These are phyloP conservation scores for Geopemphigus sp. DNA, from an alignment of 1,140 invertebrate genomes.

Conservation along the genomic window DNA sequence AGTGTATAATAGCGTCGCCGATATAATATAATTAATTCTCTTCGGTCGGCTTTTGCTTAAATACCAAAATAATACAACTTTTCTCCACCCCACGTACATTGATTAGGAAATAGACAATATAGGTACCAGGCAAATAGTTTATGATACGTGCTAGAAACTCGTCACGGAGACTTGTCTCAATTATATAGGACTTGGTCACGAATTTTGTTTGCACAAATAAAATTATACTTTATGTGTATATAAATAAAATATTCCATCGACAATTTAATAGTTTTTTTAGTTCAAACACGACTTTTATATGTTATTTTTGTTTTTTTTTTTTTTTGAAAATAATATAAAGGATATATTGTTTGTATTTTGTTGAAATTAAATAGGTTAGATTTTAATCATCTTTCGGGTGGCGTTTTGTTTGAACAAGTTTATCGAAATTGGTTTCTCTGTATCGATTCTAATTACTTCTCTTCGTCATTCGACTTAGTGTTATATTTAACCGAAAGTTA, in stretches of 20 bases:
- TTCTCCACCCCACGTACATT: background rate
- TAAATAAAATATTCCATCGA: too few species aligned
- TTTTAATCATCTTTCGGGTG: background rate
- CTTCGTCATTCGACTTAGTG: background rate
- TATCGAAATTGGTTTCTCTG: background rate
- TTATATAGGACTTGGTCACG: background rate
- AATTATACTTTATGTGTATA: background rate
- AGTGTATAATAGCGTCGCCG: too few species aligned
- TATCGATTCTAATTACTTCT: background rate
- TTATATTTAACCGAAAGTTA: slow-evolving; percentile 4
- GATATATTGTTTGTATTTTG: background rate
- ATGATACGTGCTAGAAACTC: background rate
- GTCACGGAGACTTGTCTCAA: background rate
- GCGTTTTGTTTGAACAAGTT: background rate
- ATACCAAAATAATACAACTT: background rate
- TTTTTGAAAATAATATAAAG: too few species aligned
- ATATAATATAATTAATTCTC: too few species aligned
- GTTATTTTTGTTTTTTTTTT: too few species aligned
- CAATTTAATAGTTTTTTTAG: background rate
- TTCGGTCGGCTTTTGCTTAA: too few species aligned
- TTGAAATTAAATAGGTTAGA: background rate
- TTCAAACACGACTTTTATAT: background rate
- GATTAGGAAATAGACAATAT: background rate
- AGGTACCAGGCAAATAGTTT: background rate
- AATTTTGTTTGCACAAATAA: background rate